phyloP scores from a whole-genome alignment of 2,797 vertebrate species.

The Chanos chanos region DNA sequence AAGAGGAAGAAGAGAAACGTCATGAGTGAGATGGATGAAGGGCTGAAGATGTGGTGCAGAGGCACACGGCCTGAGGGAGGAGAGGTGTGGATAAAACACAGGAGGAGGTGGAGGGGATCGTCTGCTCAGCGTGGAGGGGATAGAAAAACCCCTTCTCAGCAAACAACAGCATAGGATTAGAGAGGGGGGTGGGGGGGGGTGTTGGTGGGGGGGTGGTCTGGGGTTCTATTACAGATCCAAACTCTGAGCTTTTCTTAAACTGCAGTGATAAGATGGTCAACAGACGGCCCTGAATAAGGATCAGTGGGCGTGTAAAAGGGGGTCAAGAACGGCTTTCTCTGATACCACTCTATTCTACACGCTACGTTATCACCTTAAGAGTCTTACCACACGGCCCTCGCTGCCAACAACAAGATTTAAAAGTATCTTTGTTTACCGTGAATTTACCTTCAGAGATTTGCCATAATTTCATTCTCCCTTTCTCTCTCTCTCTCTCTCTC shows the following conservation, averaged over 20 bases:
- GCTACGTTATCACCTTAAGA: background rate
- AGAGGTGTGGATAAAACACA: background rate
- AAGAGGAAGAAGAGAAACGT: background rate
- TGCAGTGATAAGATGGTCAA: conserved; percentile 57
- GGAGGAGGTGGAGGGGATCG: background rate
- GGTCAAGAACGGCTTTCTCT: conserved; percentile 66
- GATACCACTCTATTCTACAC: conserved; percentile 51
- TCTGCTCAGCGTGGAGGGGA: background rate
- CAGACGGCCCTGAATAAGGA: conserved; percentile 45
- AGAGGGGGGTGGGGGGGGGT: too few species aligned
- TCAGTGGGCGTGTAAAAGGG: conserved; percentile 63
- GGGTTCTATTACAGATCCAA: conserved; percentile 48
- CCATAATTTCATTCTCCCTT: too few species aligned
- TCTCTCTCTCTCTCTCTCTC: too few species aligned
- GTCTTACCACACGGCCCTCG: too few species aligned
- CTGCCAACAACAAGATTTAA: too few species aligned
- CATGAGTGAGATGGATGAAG: background rate
- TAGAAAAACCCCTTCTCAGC: too few species aligned
- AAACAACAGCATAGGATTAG: conserved; percentile 54
- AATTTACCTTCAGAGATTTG: too few species aligned
- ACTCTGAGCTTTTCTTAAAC: conserved; percentile 47
- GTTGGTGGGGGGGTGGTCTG: too few species aligned
- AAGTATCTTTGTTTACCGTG: too few species aligned
- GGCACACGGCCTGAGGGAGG: background rate
- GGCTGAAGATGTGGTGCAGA: background rate